Percentiles rank a stretch among this genome's conserved stretches.
Conservation (phyloP, 2,888 invertebrate species). For the Sericinus montela region DNA sequence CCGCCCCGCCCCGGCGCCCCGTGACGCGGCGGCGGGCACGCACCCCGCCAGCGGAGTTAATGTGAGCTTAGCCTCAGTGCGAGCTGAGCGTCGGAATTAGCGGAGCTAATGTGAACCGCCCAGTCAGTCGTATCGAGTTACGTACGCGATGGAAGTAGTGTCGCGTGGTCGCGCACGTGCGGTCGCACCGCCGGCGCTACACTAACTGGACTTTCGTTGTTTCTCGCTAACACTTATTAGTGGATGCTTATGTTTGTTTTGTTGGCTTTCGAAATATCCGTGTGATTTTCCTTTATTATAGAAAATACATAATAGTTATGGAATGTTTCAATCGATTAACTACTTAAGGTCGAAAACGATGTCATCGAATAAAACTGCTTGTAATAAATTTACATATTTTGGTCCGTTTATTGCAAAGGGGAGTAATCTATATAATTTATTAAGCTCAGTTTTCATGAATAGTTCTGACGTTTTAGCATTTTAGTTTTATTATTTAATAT, state of each 20-base stretch:
- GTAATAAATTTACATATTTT: constrained; percentile 17
- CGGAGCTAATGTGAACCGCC: neutral
- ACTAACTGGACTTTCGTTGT: constrained; percentile 48
- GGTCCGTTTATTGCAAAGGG: constrained; percentile 29
- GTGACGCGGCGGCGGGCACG: constrained; percentile 2
- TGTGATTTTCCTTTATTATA: constrained; percentile 71
- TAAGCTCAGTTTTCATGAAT: constrained; percentile 13
- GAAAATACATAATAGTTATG: constrained; percentile 58
- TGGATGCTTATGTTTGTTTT: constrained; percentile 72
- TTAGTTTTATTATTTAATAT: constrained; percentile 19
- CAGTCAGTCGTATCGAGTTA: neutral
- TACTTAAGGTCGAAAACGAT: constrained; percentile 35
- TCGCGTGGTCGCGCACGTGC: constrained; percentile 30
- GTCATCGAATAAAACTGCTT: constrained; percentile 30
- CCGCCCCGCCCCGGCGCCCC: neutral
- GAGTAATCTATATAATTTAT: constrained; percentile 28
- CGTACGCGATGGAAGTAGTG: constrained; percentile 8
- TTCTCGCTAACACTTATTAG: constrained; percentile 66
- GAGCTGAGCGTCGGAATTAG: too few species aligned
- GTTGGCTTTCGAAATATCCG: constrained; percentile 75
- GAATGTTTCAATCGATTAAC: constrained; percentile 65
- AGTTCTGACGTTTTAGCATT: constrained; percentile 20
- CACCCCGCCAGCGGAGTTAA: constrained; percentile 5
- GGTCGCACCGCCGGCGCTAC: constrained; percentile 34
- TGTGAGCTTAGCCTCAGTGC: too few species aligned